Conservation (phyloP, 2,113 vertebrate genomes). For the Sebastes fasciatus region DNA sequence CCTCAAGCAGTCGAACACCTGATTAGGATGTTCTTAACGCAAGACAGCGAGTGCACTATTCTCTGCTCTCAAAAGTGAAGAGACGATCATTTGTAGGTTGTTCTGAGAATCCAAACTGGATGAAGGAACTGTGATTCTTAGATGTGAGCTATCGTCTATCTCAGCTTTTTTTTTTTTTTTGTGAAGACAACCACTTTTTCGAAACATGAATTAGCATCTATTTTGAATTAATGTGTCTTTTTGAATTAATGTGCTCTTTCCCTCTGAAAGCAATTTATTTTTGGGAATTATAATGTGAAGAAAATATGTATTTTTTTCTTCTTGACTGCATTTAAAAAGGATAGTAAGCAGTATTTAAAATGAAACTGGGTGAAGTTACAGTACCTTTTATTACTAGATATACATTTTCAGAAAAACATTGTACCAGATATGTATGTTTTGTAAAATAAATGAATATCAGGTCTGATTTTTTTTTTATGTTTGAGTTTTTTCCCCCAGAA, state of each 20-base stretch:
- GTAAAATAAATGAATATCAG: conserved; percentile 62
- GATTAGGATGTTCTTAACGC: not conserved
- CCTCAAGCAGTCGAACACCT: not conserved
- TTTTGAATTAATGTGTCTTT: conserved; percentile 62
- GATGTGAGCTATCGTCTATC: conserved; percentile 17
- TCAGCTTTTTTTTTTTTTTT: not conserved
- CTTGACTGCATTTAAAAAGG: conserved; percentile 28
- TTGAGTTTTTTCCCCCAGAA: not conserved
- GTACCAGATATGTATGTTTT: conserved; percentile 33
- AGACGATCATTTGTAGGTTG: not conserved
- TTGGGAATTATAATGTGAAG: conserved; percentile 49
- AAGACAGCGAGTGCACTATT: not conserved
- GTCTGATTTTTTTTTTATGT: not conserved
- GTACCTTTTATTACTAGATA: conserved; percentile 17
- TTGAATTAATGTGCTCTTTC: conserved; percentile 52
- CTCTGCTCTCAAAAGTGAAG: conserved; percentile 18
- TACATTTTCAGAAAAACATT: conserved; percentile 36
- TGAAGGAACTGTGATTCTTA: conserved; percentile 38
- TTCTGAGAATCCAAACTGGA: conserved; percentile 40
- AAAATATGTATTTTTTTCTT: conserved; percentile 15
- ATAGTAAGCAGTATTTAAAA: conserved; percentile 60
- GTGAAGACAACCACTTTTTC: conserved; percentile 40
- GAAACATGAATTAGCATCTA: conserved; percentile 64
- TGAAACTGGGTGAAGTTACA: conserved; percentile 30
- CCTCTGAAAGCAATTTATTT: conserved; percentile 54